phyloP scores from a whole-genome alignment of 2,888 invertebrate genomes.

The Onthophagus sagittarius region DNA sequence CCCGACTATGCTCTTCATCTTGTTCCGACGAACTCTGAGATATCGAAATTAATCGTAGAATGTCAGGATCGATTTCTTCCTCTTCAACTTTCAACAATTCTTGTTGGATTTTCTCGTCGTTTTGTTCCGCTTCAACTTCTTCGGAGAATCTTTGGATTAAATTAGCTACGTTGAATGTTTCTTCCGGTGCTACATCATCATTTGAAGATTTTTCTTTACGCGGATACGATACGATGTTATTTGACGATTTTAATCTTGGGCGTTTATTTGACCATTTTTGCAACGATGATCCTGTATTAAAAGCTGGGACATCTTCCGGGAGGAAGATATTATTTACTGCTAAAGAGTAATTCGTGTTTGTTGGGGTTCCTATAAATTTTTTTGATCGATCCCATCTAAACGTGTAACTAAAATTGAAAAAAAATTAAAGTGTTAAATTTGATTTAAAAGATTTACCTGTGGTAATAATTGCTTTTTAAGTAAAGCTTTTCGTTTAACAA shows the following conservation, averaged over 20 bases:
- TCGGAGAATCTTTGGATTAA: constrained; percentile 23
- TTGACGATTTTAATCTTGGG: constrained; percentile 37
- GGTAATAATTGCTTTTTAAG: constrained; percentile 23
- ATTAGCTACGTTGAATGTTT: constrained; percentile 22
- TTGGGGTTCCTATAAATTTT: not conserved
- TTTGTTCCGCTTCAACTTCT: constrained; percentile 23
- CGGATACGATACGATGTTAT: not conserved
- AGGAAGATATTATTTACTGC: constrained; percentile 38
- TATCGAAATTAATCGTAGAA: constrained; percentile 29
- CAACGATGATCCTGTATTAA: constrained; percentile 41
- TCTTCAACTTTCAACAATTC: constrained; percentile 18
- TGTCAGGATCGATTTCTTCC: constrained; percentile 40
- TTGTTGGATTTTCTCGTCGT: constrained; percentile 25
- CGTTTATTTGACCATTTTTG: constrained; percentile 43
- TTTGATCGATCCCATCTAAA: constrained; percentile 27
- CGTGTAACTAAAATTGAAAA: constrained; percentile 24
- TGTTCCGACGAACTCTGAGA: not conserved
- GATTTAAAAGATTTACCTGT: constrained; percentile 17
- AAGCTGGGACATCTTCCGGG: constrained; percentile 35
- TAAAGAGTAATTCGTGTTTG: constrained; percentile 15
- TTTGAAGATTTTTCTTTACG: not conserved
- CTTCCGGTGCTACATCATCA: constrained; percentile 15
- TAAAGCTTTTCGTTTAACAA: constrained; percentile 19
- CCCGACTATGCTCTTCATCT: constrained; percentile 19
- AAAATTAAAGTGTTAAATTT: not conserved